Percentiles rank a stretch among this genome's conserved stretches.
Conservation (phyloP, 2,797 vertebrate genomes). For the Erpetoichthys calabaricus region DNA sequence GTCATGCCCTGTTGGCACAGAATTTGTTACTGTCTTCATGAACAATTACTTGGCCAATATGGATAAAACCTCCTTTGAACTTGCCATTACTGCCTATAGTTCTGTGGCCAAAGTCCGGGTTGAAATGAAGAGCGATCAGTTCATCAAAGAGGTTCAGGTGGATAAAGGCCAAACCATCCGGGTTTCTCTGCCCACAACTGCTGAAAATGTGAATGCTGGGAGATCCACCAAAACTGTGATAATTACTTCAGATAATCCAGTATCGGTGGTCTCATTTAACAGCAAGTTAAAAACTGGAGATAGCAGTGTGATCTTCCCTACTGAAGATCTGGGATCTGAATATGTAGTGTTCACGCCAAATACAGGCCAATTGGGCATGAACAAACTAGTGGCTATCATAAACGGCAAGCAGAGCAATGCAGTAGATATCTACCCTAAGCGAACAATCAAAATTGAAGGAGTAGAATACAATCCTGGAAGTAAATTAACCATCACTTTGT, state of each 20-base stretch:
- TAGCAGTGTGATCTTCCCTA: conserved; percentile 23
- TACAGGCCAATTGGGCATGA: neutral
- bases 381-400: conserved; percentile 18
- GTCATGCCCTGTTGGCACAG: conserved; percentile 22
- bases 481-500: conserved; percentile 9
- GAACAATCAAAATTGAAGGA: conserved; percentile 3
- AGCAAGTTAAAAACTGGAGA: conserved; percentile 19
- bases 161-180: conserved; percentile 12
- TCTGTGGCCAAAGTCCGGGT: conserved; percentile 19
- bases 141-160: conserved; percentile 13
- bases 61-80: conserved; percentile 7
- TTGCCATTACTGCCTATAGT: conserved; percentile 20
- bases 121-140: conserved; percentile 13
- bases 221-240: conserved; percentile 13
- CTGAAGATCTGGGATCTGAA: conserved; percentile 20
- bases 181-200: conserved; percentile 12
- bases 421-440: conserved; percentile 14
- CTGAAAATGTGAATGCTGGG: conserved; percentile 16
- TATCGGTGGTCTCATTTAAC: conserved; percentile 26
- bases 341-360: conserved; percentile 25
- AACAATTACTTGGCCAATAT: conserved; percentile 12
- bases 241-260: conserved; percentile 22
- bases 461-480: neutral
- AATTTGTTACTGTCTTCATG: conserved; percentile 31
- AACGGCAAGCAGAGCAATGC: conserved; percentile 24